Conservation (phyloP, 1,140 invertebrate species). For the Cydia amplana region DNA sequence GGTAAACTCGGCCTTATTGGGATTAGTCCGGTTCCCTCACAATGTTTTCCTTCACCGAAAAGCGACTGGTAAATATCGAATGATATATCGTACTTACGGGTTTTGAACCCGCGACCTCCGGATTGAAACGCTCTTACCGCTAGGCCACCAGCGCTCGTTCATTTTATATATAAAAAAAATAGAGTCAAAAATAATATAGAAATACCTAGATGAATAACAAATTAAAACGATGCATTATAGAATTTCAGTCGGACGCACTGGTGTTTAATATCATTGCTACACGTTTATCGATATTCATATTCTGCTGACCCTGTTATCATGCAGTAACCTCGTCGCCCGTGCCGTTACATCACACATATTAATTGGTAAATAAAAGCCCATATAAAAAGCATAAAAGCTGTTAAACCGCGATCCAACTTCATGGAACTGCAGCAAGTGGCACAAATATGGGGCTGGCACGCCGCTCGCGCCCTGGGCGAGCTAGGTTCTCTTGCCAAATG, state of each 20-base stretch:
- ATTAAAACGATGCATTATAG: background rate
- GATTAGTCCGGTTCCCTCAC: too few relatives aligned
- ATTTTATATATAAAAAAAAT: too few relatives aligned
- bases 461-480: conserved; percentile 54
- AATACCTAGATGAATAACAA: too few relatives aligned
- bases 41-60: too few relatives aligned
- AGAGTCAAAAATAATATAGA: too few relatives aligned
- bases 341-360: background rate
- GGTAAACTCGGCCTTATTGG: too few relatives aligned
- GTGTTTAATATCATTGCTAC: background rate
- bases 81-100: too few relatives aligned
- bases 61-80: too few relatives aligned
- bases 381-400: conserved; percentile 62
- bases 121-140: too few relatives aligned
- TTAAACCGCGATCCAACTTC: conserved; percentile 52
- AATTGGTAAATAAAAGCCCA: conserved; percentile 31
- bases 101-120: too few relatives aligned
- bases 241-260: background rate
- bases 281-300: background rate
- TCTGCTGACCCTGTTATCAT: conserved; percentile 16
- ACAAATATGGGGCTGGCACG: conserved; percentile 71
- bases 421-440: conserved; percentile 49
- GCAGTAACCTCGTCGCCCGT: background rate
- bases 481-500: conserved; percentile 69
- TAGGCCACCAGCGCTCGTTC: too few relatives aligned